Evolutionary conservation across 2,113 vertebrate genomes (phyloP).

Genomic region (Progne subis): DNA sequence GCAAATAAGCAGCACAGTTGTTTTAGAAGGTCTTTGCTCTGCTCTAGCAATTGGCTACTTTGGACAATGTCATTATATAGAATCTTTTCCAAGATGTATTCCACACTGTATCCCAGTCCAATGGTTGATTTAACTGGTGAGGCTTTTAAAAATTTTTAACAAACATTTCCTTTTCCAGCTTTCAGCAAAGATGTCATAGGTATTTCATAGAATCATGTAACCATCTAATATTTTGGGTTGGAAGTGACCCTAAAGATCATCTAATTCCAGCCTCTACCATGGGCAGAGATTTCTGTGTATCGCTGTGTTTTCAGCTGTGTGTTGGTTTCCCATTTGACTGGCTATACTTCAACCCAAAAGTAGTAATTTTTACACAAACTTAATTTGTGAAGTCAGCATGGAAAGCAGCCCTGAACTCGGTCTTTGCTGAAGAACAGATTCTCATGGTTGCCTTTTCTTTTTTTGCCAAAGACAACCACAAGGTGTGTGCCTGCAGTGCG

Average conservation of each 20-base stretch:
- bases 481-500: neutral
- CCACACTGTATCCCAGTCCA: neutral
- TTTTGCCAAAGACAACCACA: neutral
- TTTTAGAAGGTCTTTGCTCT: neutral
- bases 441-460: neutral
- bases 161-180: neutral
- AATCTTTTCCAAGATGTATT: neutral
- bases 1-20: fast-evolving
- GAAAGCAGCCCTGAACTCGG: neutral
- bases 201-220: neutral
- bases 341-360: neutral
- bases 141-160: fast-evolving
- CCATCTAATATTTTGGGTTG: neutral
- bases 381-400: neutral
- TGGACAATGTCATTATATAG: neutral
- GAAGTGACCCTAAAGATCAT: neutral
- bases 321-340: neutral
- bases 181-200: neutral
- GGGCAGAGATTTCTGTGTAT: neutral
- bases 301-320: neutral
- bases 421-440: neutral
- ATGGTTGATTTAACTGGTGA: neutral
- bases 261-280: neutral
- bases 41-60: neutral
- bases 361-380: neutral